phyloP scores from a whole-genome alignment of 2,113 vertebrate genomes.

The Origma solitaria region DNA sequence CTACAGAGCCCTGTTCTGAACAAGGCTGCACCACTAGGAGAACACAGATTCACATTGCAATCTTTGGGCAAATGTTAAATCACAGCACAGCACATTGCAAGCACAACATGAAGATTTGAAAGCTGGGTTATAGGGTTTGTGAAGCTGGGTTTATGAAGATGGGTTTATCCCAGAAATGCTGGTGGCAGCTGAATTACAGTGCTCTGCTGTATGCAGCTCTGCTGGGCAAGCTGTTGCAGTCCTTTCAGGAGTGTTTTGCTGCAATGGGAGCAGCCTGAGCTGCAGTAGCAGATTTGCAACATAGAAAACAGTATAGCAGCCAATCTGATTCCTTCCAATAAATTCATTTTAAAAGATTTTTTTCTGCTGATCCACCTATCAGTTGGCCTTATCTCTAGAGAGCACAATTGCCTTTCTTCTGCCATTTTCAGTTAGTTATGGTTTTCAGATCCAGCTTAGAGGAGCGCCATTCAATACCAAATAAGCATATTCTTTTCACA shows the following conservation, averaged over 20 bases:
- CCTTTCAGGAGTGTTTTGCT: neutral
- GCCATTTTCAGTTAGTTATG: neutral
- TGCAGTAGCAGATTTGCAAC: neutral
- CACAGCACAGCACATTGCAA: neutral
- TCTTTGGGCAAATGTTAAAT: neutral
- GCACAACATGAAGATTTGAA: neutral
- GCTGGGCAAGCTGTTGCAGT: neutral
- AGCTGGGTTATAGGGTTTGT: neutral
- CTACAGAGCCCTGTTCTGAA: neutral
- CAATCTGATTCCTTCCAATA: neutral
- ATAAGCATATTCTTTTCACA: neutral
- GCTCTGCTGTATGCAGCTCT: neutral
- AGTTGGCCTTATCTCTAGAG: neutral
- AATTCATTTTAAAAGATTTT: neutral
- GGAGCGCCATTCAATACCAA: neutral
- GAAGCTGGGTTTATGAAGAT: neutral
- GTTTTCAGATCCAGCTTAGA: neutral
- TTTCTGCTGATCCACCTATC: neutral
- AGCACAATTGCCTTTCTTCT: neutral
- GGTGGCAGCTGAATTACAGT: neutral
- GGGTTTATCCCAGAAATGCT: neutral
- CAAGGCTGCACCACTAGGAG: neutral
- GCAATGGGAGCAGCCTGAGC: neutral
- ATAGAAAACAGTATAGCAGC: neutral
- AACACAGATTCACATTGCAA: neutral